A percentile compares a stretch with the other conserved stretches of the same genome.
Conservation (phyloP, 2,113 vertebrate genomes). For the Cygnus atratus region DNA sequence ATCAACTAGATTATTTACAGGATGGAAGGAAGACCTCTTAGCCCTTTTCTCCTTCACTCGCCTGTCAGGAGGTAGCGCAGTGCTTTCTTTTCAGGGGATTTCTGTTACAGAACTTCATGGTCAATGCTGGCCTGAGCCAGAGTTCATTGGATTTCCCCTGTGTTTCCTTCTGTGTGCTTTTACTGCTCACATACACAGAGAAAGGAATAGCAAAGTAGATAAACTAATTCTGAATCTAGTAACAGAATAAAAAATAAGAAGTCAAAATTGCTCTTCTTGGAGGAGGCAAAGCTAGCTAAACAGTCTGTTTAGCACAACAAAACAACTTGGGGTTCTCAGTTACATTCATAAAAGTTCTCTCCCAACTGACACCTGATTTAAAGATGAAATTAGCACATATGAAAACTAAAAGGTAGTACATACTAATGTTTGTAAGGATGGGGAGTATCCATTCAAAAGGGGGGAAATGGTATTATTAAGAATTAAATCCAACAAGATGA, state of each 20-base stretch:
- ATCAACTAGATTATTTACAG: neutral
- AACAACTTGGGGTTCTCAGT: neutral
- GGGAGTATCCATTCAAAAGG: neutral
- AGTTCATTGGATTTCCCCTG: neutral
- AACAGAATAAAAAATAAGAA: neutral
- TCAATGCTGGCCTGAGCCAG: neutral
- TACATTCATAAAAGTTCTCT: neutral
- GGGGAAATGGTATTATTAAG: neutral
- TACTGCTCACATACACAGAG: neutral
- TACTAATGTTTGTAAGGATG: neutral
- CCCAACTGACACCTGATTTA: neutral
- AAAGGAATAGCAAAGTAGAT: neutral
- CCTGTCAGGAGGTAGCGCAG: neutral
- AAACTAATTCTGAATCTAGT: neutral
- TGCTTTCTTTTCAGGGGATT: neutral
- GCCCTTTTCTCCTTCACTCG: neutral
- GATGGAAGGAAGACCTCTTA: neutral
- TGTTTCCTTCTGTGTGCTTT: neutral
- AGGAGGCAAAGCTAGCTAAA: neutral
- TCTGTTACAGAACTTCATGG: neutral
- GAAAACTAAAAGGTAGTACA: neutral
- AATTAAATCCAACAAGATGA: neutral
- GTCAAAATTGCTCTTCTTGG: neutral
- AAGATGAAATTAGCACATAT: neutral
- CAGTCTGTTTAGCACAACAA: neutral